Evolutionary conservation across 2,113 vertebrate genomes (phyloP).

Genomic region (Haemorhous mexicanus): DNA sequence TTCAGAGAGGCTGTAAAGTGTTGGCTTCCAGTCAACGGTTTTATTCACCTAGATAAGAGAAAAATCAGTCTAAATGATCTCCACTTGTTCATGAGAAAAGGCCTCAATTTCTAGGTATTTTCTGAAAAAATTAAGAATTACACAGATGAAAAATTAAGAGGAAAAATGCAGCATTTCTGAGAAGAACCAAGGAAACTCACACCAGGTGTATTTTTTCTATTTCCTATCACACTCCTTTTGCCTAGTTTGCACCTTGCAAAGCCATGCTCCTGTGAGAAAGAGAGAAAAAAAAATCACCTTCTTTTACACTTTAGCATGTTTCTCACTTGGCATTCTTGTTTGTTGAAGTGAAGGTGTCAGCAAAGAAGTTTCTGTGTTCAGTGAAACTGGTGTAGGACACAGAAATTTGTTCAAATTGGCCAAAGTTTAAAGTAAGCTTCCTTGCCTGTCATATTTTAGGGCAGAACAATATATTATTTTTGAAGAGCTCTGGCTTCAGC

Average conservation of each 20-base stretch:
- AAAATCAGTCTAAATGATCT: not conserved
- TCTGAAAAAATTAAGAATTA: not conserved
- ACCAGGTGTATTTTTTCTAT: not conserved
- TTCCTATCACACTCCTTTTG: not conserved
- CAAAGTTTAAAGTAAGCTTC: not conserved
- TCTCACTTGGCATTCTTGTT: not conserved
- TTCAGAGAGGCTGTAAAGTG: not conserved
- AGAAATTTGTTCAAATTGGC: not conserved
- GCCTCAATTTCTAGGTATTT: not conserved
- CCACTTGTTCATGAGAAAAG: not conserved
- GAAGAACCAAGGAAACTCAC: not conserved
- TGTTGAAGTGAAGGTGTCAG: not conserved
- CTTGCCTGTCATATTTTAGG: rapidly evolving
- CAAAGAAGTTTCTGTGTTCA: rapidly evolving
- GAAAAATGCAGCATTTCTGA: not conserved
- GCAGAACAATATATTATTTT: not conserved
- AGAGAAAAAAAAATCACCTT: not conserved
- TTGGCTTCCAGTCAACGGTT: not conserved
- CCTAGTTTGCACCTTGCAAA: not conserved
- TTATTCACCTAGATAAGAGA: not conserved
- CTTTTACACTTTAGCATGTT: not conserved
- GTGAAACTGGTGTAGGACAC: not conserved
- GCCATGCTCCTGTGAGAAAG: not conserved
- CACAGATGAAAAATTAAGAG: not conserved
- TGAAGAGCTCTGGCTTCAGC: not conserved